These are phyloP conservation scores for Mongoloraphidia duomilia DNA, from an alignment of 2,888 invertebrate species.

Conservation along the genomic window DNA sequence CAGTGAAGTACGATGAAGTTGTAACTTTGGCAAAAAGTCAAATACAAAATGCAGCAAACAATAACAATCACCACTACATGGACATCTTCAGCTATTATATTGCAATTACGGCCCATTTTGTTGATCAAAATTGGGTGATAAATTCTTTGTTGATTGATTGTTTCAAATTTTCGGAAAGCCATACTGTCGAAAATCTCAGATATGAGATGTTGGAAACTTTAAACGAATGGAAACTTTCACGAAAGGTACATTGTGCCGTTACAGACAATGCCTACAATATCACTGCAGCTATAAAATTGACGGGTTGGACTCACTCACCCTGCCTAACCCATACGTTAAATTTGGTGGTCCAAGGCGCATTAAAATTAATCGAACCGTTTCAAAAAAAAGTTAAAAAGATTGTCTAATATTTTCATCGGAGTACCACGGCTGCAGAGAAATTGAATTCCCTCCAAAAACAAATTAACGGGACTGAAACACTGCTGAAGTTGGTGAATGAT, in stretches of 20 bases:
- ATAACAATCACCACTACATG: no score
- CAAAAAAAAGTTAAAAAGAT: slow-evolving; percentile 18
- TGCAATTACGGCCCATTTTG: no score
- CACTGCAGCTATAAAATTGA: slow-evolving; percentile 18
- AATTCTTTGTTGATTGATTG: slow-evolving; percentile 4
- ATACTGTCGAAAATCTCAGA: slow-evolving; percentile 16
- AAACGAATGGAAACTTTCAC: slow-evolving; percentile 13
- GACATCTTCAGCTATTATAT: no score
- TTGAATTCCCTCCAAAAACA: slow-evolving; percentile 1
- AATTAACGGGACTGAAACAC: not conserved
- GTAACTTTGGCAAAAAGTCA: no score
- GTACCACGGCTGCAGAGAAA: slow-evolving; percentile 14
- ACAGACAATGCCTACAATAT: slow-evolving; percentile 19
- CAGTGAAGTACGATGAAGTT: slow-evolving; percentile 4
- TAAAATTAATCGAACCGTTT: slow-evolving; percentile 12
- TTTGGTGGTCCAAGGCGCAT: slow-evolving; percentile 17
- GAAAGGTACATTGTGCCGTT: slow-evolving; percentile 16
- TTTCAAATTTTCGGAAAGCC: slow-evolving; percentile 7
- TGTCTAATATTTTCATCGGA: slow-evolving; percentile 17
- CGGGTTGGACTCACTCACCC: slow-evolving; percentile 17
- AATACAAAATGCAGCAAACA: no score
- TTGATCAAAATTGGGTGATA: slow-evolving; percentile 1
- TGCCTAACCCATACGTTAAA: slow-evolving; percentile 18
- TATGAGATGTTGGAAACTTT: slow-evolving; percentile 6
- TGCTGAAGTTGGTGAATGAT: slow-evolving; percentile 1